Percentiles rank a stretch among this genome's conserved stretches.
Conservation (phyloP, 2,888 invertebrate species). For the Noctua pronuba region DNA sequence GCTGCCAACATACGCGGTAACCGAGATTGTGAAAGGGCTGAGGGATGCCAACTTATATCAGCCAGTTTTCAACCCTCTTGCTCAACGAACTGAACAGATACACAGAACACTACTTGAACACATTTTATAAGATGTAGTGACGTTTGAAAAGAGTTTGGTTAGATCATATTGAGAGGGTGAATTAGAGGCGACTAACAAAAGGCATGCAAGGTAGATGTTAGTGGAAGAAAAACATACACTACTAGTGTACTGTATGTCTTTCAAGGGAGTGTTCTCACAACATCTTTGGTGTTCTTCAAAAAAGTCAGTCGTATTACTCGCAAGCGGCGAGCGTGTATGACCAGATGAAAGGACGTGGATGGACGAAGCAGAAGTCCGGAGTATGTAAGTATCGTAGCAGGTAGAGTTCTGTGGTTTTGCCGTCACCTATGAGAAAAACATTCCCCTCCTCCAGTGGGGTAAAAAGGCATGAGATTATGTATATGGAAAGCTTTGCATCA, state of each 20-base stretch:
- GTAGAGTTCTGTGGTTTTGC: too few species aligned
- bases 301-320: neutral
- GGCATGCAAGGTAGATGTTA: neutral
- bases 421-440: too few species aligned
- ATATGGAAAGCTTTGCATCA: neutral
- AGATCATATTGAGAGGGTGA: neutral
- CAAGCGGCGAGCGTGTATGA: neutral
- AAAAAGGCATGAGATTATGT: too few species aligned
- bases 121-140: neutral
- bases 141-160: neutral
- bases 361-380: neutral
- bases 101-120: too few species aligned
- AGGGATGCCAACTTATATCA: neutral
- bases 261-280: neutral
- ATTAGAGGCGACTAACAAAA: neutral
- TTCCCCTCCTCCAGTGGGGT: too few species aligned
- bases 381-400: neutral
- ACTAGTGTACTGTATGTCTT: neutral
- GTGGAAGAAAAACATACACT: neutral
- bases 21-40: constrained; percentile 12
- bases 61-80: neutral
- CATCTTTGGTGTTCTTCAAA: neutral
- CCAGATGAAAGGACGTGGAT: neutral
- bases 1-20: neutral
- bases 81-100: neutral